Conservation (phyloP, 2,113 vertebrate genomes). For the Pelobates fuscus region DNA sequence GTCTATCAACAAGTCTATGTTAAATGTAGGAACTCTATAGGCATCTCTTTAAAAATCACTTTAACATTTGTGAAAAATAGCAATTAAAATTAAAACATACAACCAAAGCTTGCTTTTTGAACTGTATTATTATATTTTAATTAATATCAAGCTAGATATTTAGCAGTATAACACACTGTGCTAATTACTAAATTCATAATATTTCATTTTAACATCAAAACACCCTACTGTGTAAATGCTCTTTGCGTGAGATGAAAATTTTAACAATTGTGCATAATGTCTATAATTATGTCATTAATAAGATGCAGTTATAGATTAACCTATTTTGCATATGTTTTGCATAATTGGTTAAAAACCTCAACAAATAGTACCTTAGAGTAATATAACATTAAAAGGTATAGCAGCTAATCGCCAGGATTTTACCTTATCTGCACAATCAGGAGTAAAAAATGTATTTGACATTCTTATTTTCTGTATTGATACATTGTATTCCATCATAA, state of each 20-base stretch:
- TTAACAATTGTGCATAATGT: constrained; percentile 63
- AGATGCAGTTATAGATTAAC: constrained; percentile 42
- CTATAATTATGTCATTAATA: constrained; percentile 57
- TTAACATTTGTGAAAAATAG: not conserved
- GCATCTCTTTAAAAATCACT: not conserved
- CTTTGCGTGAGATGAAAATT: constrained; percentile 37
- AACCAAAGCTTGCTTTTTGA: constrained; percentile 3
- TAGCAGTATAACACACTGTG: constrained; percentile 62
- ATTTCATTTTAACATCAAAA: constrained; percentile 58
- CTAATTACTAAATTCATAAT: constrained; percentile 61
- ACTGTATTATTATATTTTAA: constrained; percentile 42
- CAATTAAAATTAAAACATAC: not conserved
- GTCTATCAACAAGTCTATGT: too few relatives aligned
- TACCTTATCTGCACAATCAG: not conserved
- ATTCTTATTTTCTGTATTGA: too few relatives aligned
- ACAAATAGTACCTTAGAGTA: not conserved
- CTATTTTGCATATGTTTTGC: not conserved
- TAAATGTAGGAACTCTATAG: too few relatives aligned
- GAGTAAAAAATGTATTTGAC: too few relatives aligned
- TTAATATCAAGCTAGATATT: constrained; percentile 62
- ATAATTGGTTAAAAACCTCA: constrained; percentile 9
- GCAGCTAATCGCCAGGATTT: not conserved
- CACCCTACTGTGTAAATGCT: constrained; percentile 52
- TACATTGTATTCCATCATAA: too few relatives aligned
- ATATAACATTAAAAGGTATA: not conserved